Percentiles rank a stretch among this genome's conserved stretches.
These are phyloP conservation scores for Argyra leucocephala DNA, from an alignment of 2,888 invertebrate genomes.

Conservation along the genomic window DNA sequence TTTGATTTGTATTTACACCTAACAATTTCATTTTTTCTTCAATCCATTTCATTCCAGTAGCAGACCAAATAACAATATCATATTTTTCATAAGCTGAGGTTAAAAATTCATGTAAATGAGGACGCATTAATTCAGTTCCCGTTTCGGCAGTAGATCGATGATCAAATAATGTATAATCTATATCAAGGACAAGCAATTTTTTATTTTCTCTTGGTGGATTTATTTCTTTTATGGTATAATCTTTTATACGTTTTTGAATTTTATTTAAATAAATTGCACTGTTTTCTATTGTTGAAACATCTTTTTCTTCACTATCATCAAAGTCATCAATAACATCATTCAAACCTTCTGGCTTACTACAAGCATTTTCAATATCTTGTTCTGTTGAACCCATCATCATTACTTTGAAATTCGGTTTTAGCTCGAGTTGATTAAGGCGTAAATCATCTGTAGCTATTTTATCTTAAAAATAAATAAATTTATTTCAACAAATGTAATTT, in stretches of 20 bases:
- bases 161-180: constrained; percentile 94
- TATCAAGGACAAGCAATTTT: constrained; percentile 84
- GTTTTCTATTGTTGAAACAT: constrained; percentile 31
- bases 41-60: constrained; percentile 97
- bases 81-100: constrained; percentile 78
- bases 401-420: constrained; percentile 81
- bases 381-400: constrained; percentile 97
- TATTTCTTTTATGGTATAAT: constrained; percentile 71
- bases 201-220: constrained; percentile 77
- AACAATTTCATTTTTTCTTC: constrained; percentile 92
- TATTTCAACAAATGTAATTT: too few relatives aligned
- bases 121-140: constrained; percentile 82
- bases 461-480: constrained; percentile 47
- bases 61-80: constrained; percentile 97
- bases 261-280: constrained; percentile 64
- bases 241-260: constrained; percentile 71
- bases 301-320: constrained; percentile 81
- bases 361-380: constrained; percentile 78
- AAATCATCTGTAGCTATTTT: constrained; percentile 75
- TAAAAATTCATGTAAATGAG: constrained; percentile 89
- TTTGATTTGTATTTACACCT: constrained; percentile 70
- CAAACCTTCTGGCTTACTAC: constrained; percentile 65
- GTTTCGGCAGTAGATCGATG: constrained; percentile 87
- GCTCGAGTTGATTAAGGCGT: constrained; percentile 61
- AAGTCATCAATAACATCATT: constrained; percentile 86